These are phyloP conservation scores for Telenomus remus DNA, from an alignment of 1,140 invertebrate genomes.

Conservation along the genomic window DNA sequence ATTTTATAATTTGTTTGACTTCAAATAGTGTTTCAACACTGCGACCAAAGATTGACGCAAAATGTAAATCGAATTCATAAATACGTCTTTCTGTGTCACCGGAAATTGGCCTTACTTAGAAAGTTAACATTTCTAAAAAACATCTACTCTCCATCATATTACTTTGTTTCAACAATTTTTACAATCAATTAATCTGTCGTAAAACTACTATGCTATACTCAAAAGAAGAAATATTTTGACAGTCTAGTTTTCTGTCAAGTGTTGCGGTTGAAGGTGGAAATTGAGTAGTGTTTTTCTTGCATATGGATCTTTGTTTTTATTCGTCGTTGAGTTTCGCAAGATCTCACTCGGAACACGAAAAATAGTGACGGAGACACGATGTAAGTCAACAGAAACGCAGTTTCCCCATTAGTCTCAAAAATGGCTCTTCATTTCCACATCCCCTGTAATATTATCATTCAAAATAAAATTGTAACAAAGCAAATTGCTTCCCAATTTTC, in stretches of 20 bases:
- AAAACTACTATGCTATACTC: background rate
- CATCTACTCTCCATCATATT: too few species aligned
- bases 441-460: background rate
- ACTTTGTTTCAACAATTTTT: too few species aligned
- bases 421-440: background rate
- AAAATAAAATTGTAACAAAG: conserved; percentile 22
- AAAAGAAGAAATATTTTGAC: conserved; percentile 61
- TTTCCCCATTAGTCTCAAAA: conserved; percentile 40
- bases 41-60: conserved; percentile 1
- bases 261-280: conserved; percentile 64
- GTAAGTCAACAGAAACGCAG: conserved; percentile 49
- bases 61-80: background rate
- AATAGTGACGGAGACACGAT: conserved; percentile 50
- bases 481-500: too few species aligned
- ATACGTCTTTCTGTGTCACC: conserved; percentile 1
- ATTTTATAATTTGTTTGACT: conserved; percentile 2
- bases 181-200: background rate
- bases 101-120: background rate
- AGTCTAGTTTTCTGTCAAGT: conserved; percentile 58
- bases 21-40: conserved; percentile 1
- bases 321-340: conserved; percentile 59
- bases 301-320: conserved; percentile 71
- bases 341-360: conserved; percentile 62
- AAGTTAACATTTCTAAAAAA: background rate
- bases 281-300: conserved; percentile 69